Base-by-base conservation (phyloP, 2,797 vertebrate genomes). In the Picus viridis region DNA sequence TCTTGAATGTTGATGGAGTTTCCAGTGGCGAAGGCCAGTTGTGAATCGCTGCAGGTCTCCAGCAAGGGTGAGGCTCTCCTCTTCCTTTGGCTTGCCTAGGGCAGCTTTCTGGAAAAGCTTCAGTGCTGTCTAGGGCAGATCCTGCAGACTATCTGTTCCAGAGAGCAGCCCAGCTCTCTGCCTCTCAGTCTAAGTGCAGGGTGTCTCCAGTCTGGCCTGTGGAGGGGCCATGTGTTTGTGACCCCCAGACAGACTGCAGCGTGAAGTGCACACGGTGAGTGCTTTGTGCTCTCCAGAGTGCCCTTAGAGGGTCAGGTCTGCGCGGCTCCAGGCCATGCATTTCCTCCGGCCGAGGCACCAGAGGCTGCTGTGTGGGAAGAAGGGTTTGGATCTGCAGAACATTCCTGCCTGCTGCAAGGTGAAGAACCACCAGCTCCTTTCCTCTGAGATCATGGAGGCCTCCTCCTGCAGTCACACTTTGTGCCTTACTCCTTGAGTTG, bases 361-460 rank as follows among this genome's bases (percentile, higher is more conserved):
- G 86, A 81, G 74, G 83, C 83, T 78, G 90, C 93, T 88, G 26
- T 57, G 62, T 49, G 36, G 54, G 65, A 83, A 88, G 16, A 0
- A 0, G 12, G 26, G 13, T 62, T 84, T 63, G 19, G 32, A 19
- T 32, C 32, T 56, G 36, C n/a, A 36, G 71, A 68, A 49, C 23
- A 39, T 39, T 18, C 15, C 0, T 1, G 26, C 36, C 41, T 71
- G 47, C 49, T 1, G 2, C 58, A 7, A 58, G 36, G 14, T 65
- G 63, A 36, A 72, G n/a, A 69, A 18, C 16, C 6, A 2, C 23
- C 11, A 2, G 14, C 43, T 67, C 4, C 19, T 2, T 83, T 32
- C 23, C 41, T 41, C 41, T 0, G 0, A 27, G 32, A 10, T 16
- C 0, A 0, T 2, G 7, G 30, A 29, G 41, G 32, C 8, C 10